These are phyloP conservation scores for Agrotis ipsilon DNA, from an alignment of 2,888 invertebrate genomes.

Conservation along the genomic window DNA sequence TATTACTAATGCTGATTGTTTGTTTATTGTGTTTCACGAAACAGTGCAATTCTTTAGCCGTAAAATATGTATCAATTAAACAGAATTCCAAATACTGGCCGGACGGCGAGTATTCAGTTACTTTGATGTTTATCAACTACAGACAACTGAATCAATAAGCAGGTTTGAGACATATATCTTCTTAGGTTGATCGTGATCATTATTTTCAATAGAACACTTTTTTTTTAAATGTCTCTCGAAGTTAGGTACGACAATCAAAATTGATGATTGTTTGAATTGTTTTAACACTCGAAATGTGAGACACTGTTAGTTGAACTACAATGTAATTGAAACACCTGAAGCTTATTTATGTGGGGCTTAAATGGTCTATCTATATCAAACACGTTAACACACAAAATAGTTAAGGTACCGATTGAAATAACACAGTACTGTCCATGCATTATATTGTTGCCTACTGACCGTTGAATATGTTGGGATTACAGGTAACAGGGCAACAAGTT, in stretches of 20 bases:
- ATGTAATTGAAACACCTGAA: not conserved
- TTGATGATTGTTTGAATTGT: not conserved
- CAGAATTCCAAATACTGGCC: constrained; percentile 66
- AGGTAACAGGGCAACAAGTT: too few relatives aligned
- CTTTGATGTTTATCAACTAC: constrained; percentile 59
- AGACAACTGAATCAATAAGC: constrained; percentile 37
- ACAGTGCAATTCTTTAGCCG: constrained; percentile 79
- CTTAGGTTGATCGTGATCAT: constrained; percentile 8
- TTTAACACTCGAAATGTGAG: not conserved
- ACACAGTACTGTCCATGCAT: not conserved
- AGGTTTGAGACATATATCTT: constrained; percentile 21
- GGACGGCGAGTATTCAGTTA: constrained; percentile 56
- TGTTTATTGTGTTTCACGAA: constrained; percentile 75
- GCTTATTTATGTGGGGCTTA: not conserved
- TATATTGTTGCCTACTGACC: not conserved
- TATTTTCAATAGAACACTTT: not conserved
- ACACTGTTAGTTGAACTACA: not conserved
- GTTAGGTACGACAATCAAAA: not conserved
- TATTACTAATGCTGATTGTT: constrained; percentile 81
- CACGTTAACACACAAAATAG: not conserved
- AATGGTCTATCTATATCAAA: not conserved
- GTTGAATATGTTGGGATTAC: not conserved
- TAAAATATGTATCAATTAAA: constrained; percentile 78
- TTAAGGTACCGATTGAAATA: not conserved
- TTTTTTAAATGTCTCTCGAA: not conserved